Evolutionary conservation across 2,797 vertebrate species (phyloP).

Genomic region (Phalloptychus januarius): DNA sequence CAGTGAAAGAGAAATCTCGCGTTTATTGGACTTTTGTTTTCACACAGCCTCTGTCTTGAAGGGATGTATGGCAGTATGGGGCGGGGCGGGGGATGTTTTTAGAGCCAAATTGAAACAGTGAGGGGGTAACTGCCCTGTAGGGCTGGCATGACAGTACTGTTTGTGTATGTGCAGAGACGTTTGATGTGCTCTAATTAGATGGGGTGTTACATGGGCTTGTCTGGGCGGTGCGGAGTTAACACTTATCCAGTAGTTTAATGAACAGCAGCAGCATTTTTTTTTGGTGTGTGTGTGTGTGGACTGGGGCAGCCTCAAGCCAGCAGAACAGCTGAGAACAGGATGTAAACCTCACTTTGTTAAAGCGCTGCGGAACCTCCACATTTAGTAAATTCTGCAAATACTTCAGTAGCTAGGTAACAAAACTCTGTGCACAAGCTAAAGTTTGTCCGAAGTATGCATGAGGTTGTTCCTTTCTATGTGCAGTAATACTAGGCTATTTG

Average conservation of each 20-base stretch:
- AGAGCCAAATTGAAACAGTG: slow-evolving; percentile 19
- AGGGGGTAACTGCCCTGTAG: slow-evolving; percentile 10
- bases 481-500: background rate
- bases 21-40: slow-evolving; percentile 24
- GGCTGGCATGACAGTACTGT: slow-evolving; percentile 46
- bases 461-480: background rate
- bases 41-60: slow-evolving; percentile 10
- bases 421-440: slow-evolving; percentile 17
- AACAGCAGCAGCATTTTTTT: slow-evolving; percentile 41
- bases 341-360: slow-evolving; percentile 35
- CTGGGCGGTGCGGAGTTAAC: slow-evolving; percentile 39
- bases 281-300: slow-evolving; percentile 25
- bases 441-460: slow-evolving; percentile 19
- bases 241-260: slow-evolving; percentile 41
- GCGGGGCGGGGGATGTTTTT: slow-evolving; percentile 20
- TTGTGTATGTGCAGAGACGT: slow-evolving; percentile 51
- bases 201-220: slow-evolving; percentile 46
- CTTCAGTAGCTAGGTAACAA: slow-evolving; percentile 60
- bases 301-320: slow-evolving; percentile 32
- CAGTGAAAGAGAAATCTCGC: background rate
- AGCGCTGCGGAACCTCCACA: slow-evolving; percentile 30
- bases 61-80: slow-evolving; percentile 26
- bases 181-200: slow-evolving; percentile 54
- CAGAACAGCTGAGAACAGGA: slow-evolving; percentile 40
- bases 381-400: slow-evolving; percentile 51